These are phyloP conservation scores for Coelinius sp. DNA, from an alignment of 2,888 invertebrate genomes.

Conservation along the genomic window DNA sequence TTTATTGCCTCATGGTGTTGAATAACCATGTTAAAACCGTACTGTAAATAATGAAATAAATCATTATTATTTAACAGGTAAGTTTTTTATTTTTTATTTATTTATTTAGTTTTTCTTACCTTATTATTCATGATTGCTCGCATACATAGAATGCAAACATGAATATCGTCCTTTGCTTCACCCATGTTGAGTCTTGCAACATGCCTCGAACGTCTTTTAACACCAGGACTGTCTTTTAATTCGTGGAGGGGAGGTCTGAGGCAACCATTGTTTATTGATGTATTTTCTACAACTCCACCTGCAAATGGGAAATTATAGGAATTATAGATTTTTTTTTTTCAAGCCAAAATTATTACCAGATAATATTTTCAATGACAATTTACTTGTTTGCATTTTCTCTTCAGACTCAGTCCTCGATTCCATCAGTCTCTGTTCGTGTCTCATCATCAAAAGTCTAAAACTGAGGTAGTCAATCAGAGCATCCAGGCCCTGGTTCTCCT, in stretches of 20 bases:
- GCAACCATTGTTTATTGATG: constrained; percentile 67
- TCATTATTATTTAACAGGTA: not conserved
- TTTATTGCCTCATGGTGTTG: constrained; percentile 98
- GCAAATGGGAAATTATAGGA: constrained; percentile 11
- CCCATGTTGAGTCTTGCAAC: constrained; percentile 94
- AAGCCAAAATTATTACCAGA: no score
- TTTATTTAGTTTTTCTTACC: constrained; percentile 69
- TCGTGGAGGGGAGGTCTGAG: constrained; percentile 75
- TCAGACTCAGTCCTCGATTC: constrained; percentile 84
- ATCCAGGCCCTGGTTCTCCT: constrained; percentile 95
- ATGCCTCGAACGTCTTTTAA: constrained; percentile 84
- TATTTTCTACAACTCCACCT: constrained; percentile 58
- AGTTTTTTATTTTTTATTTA: not conserved
- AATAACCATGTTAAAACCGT: constrained; percentile 99
- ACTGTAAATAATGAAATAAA: constrained; percentile 74
- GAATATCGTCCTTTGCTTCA: constrained; percentile 97
- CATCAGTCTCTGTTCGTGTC: constrained; percentile 87
- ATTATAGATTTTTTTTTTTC: no score
- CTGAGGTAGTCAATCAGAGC: constrained; percentile 97
- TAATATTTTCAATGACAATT: constrained; percentile 41
- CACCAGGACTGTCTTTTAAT: constrained; percentile 78
- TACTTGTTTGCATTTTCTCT: constrained; percentile 77
- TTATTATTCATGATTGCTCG: constrained; percentile 99
- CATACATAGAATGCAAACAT: constrained; percentile 99
- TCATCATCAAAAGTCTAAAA: constrained; percentile 94